Evolutionary conservation across 2,888 invertebrate genomes (phyloP), one percentile per base, ranked within the genome.

Genomic region (Agrotis clavis): DNA sequence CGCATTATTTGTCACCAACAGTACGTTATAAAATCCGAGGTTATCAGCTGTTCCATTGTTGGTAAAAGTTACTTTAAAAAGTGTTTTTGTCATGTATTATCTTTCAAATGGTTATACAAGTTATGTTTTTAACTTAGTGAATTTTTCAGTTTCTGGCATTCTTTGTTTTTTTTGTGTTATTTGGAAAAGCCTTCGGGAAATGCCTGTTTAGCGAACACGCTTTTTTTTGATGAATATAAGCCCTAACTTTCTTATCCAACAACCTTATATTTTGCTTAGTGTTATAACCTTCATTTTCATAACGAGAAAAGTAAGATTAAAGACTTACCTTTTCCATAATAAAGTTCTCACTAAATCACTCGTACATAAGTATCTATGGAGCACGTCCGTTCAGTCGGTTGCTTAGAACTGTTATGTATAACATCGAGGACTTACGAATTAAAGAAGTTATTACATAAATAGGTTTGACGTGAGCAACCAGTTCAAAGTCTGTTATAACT

Each of bases 301-400:
- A 18, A 41, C 0, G 19, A 54, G 53, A 64, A 72, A 62, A 67
- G 9, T 35, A 35, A 6, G 14, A 21, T n/a, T 45, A 62, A 45
- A 7, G 64, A 80, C 89, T 81, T 63, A 89, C 89, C 83, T 77
- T 79, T 60, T 74, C 61, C 85, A 89, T 87, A 51, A 67, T 85
- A 59, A 61, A 18, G 61, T 53, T 53, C 75, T 61, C 71, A 81
- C 81, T 57, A 14, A 74, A 71, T 71, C 81, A 77, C 74, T 67
- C 67, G 68, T 67, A 50, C 76, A 81, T 77, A 66, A 1, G 41
- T 45, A 64, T 80, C 63, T 75, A 65, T 67, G 48, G 69, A 79
- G 74, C 87, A 87, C 91, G 91, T 91, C 90, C 84, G 77, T 74
- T 75, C 87, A 14, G 72, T 64, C 16, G 72, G 69, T 69, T 63